Conservation (phyloP, 1,140 invertebrate species). For the Agrypnia vestita region DNA sequence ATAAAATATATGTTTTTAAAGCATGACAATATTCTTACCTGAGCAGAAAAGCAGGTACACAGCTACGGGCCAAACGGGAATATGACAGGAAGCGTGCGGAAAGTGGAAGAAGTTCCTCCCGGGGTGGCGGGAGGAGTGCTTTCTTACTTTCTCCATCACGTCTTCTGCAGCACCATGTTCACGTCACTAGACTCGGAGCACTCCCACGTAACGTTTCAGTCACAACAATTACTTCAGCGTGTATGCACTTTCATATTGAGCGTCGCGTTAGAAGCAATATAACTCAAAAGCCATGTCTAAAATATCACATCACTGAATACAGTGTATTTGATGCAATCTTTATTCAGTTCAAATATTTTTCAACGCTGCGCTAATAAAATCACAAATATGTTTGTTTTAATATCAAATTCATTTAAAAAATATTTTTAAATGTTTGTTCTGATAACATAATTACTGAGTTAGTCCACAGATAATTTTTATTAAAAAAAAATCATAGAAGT, state of each 20-base stretch:
- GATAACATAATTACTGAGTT: too few species aligned
- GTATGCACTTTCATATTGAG: background rate
- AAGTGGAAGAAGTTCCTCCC: slow-evolving; percentile 42
- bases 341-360: too few species aligned
- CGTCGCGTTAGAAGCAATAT: background rate
- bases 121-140: slow-evolving; percentile 34
- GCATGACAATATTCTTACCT: slow-evolving; percentile 42
- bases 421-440: too few species aligned
- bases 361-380: too few species aligned
- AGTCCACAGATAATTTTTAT: too few species aligned
- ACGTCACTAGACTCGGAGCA: slow-evolving; percentile 9
- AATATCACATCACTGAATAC: too few species aligned
- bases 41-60: slow-evolving; percentile 43
- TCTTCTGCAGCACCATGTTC: slow-evolving; percentile 38
- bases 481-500: too few species aligned
- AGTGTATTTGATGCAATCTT: too few species aligned
- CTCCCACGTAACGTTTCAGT: background rate
- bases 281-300: too few species aligned
- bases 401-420: too few species aligned
- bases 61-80: slow-evolving; percentile 35
- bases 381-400: too few species aligned
- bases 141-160: slow-evolving; percentile 54
- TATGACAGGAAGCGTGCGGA: slow-evolving; percentile 19
- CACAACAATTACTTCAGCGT: background rate
- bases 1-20: background rate